These are phyloP conservation scores for Drosophila incognita DNA, from an alignment of 2,888 invertebrate species.

Conservation along the genomic window DNA sequence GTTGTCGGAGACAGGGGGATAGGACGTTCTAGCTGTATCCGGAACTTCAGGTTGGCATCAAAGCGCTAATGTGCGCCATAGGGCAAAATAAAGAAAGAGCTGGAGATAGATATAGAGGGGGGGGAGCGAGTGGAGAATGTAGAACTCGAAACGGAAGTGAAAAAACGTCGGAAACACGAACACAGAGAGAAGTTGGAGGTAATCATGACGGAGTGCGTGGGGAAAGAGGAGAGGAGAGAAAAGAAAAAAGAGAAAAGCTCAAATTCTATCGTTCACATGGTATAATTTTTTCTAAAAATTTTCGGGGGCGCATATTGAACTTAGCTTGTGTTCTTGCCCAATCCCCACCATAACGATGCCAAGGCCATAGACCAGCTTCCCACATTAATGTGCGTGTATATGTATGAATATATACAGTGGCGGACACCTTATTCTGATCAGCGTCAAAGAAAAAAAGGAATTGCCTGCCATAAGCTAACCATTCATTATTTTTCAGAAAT, in stretches of 20 bases:
- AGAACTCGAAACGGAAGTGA: constrained; percentile 57
- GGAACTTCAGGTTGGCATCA: constrained; percentile 47
- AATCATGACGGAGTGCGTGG: neutral
- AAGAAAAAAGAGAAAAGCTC: constrained; percentile 4
- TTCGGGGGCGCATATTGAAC: constrained; percentile 52
- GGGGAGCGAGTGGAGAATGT: neutral
- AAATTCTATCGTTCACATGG: constrained; percentile 44
- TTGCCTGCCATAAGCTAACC: too few relatives aligned
- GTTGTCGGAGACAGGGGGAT: constrained; percentile 6
- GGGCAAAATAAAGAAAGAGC: constrained; percentile 9
- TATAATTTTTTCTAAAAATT: constrained; percentile 70
- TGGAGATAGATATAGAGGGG: constrained; percentile 8
- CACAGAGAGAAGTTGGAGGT: constrained; percentile 11
- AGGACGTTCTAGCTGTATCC: constrained; percentile 45
- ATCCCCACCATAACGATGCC: neutral
- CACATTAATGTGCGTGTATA: constrained; percentile 28
- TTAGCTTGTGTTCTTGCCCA: constrained; percentile 33
- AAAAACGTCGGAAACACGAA: constrained; percentile 66
- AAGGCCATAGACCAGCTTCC: constrained; percentile 1
- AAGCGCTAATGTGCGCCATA: constrained; percentile 53
- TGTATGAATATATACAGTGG: neutral
- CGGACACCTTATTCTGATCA: too few relatives aligned
- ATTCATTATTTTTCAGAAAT: too few relatives aligned
- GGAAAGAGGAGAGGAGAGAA: neutral
- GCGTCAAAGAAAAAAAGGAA: too few relatives aligned